Conservation (phyloP, 2,888 invertebrate genomes). For the Abscondita cerata region DNA sequence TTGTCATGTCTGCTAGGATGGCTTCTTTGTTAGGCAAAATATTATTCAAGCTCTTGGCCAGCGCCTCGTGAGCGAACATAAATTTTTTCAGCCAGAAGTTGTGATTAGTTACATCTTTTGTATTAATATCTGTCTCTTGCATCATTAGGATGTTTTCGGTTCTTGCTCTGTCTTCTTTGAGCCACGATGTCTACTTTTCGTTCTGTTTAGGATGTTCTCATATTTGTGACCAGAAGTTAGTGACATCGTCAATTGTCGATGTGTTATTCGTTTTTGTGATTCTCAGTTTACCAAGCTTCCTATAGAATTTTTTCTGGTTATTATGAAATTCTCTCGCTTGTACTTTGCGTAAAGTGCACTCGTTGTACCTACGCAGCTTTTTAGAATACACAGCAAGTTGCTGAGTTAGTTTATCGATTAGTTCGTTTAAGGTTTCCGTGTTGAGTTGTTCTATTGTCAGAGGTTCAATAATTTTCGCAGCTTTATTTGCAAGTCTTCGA, state of each 20-base stretch:
- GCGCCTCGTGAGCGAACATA: background rate
- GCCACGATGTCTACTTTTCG: no score
- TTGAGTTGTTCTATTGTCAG: background rate
- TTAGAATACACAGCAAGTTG: background rate
- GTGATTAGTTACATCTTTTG: background rate
- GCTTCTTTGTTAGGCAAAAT: background rate
- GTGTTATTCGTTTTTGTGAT: background rate
- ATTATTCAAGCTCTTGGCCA: background rate
- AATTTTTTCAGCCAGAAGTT: background rate
- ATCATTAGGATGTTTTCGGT: background rate
- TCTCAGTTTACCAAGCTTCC: background rate
- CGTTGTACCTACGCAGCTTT: background rate
- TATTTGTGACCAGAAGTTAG: background rate
- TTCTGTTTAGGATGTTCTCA: no score
- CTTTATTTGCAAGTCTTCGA: background rate
- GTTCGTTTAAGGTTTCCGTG: background rate
- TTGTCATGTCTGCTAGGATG: background rate
- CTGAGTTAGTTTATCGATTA: background rate
- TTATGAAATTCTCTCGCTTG: background rate
- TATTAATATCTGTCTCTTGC: background rate
- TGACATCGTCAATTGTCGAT: background rate
- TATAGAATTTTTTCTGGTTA: background rate
- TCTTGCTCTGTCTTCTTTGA: background rate
- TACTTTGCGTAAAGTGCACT: background rate
- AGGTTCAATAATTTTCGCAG: background rate